Evolutionary conservation across 1,140 invertebrate species (phyloP).

Genomic region (Elymnias hypermnestra): DNA sequence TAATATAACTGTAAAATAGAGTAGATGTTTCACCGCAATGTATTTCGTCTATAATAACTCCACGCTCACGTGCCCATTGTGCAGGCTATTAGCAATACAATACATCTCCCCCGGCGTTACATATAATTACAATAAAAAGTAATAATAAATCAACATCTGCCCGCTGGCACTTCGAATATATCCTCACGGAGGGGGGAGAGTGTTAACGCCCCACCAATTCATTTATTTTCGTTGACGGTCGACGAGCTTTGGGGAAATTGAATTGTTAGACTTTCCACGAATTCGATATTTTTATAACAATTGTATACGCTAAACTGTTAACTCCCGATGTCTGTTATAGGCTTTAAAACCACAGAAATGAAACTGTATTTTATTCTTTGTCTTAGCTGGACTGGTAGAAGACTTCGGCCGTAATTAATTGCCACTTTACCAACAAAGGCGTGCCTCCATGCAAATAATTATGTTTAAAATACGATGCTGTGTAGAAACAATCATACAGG

Average conservation of each 20-base stretch:
- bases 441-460: too few species aligned
- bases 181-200: slow-evolving; percentile 34
- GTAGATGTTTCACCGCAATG: slow-evolving; percentile 9
- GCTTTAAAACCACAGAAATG: too few species aligned
- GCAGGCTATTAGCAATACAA: slow-evolving; percentile 36
- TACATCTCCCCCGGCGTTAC: slow-evolving; percentile 33
- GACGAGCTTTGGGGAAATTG: slow-evolving; percentile 54
- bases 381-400: too few species aligned
- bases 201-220: slow-evolving; percentile 50
- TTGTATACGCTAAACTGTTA: too few species aligned
- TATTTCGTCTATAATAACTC: slow-evolving; percentile 13
- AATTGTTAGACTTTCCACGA: too few species aligned
- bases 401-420: too few species aligned
- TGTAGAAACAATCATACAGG: too few species aligned
- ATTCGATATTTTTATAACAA: too few species aligned
- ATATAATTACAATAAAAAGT: slow-evolving; percentile 67
- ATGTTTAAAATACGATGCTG: too few species aligned
- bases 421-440: too few species aligned
- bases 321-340: too few species aligned
- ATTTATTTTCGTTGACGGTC: slow-evolving; percentile 53
- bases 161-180: slow-evolving; percentile 60
- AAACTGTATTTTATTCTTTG: too few species aligned
- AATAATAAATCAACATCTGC: slow-evolving; percentile 70
- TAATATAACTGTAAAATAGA: slow-evolving; percentile 5
- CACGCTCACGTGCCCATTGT: slow-evolving; percentile 13